Base-by-base conservation (phyloP, 1,140 invertebrate species). In the Wasmannia auropunctata region DNA sequence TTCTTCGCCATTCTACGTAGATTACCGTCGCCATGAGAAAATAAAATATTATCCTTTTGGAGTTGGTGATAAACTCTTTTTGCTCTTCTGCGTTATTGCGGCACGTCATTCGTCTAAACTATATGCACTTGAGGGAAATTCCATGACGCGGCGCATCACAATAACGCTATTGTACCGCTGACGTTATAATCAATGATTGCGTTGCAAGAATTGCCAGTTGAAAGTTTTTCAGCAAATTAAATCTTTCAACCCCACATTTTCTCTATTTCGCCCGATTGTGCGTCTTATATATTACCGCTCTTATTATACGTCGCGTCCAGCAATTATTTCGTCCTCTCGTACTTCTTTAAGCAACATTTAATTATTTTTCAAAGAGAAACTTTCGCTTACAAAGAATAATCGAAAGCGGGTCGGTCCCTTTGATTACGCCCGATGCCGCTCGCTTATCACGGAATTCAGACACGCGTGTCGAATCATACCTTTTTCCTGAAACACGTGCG, bases 361-460 rank as follows among this genome's bases (percentile, higher is more conserved):
- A 62, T 43, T 51, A 54, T 80, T n/a, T 80, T n/a, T 54, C 34
- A 22, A 51, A 60, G 11, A 58, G 37, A 58, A 43, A 43, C 37
- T 43, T n/a, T 16, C 3, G 37, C n/a, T 14, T n/a, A 46, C 40
- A 16, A 72, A 81, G 34, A 31, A 74, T 70, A 56, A 81, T 43
- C 69, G 51, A 83, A 60, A 60, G 76, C 76, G n/a, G 46, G 22
- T 67, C 25, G 51, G 8, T 74, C 51, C 11, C 67, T 83, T 74
- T 83, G 51, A 83, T 83, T 46, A 83, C 74, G 19, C 49, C 49
- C 19, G 49, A 60, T 28, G 67, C 67, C 79, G 79, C 49, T 58
- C 25, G 67, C 79, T 83, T 83, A 83, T 83, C 79, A 72, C 51
- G 67, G 54, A 83, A 83, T 74, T 83, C 67, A 72, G 79, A 81